Evolutionary conservation across 2,113 vertebrate species (phyloP).

Genomic region (Benitochromis conjunctus): DNA sequence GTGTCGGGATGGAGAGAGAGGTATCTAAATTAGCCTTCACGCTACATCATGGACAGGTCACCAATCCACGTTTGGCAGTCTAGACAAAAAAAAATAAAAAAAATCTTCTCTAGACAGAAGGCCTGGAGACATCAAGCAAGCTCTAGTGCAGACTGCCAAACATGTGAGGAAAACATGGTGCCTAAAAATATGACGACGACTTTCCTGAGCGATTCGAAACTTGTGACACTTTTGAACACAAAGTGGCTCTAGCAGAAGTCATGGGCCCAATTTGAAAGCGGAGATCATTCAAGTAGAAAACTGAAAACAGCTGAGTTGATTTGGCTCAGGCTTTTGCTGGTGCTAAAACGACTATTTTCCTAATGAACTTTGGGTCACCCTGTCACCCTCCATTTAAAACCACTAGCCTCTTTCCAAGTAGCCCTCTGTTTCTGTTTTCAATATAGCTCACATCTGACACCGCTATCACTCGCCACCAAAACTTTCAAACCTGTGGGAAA

Average conservation of each 20-base stretch:
- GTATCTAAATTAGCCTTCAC: background rate
- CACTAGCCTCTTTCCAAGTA: conserved; percentile 12
- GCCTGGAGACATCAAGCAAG: background rate
- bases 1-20: background rate
- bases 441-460: conserved; percentile 14
- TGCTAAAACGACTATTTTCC: background rate
- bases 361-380: conserved; percentile 51
- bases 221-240: background rate
- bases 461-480: conserved; percentile 20
- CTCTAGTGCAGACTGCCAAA: background rate
- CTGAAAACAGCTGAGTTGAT: conserved; percentile 21
- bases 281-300: background rate
- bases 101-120: background rate
- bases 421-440: conserved; percentile 6
- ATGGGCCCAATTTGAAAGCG: background rate
- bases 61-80: background rate
- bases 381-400: conserved; percentile 50
- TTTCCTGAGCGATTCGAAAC: background rate
- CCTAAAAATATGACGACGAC: background rate
- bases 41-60: background rate
- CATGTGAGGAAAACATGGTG: background rate
- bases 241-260: background rate
- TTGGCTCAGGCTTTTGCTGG: background rate
- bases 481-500: conserved; percentile 43
- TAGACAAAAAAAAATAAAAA: background rate